phyloP scores from a whole-genome alignment of 1,140 invertebrate genomes.

The Sycophaga agraensis region DNA sequence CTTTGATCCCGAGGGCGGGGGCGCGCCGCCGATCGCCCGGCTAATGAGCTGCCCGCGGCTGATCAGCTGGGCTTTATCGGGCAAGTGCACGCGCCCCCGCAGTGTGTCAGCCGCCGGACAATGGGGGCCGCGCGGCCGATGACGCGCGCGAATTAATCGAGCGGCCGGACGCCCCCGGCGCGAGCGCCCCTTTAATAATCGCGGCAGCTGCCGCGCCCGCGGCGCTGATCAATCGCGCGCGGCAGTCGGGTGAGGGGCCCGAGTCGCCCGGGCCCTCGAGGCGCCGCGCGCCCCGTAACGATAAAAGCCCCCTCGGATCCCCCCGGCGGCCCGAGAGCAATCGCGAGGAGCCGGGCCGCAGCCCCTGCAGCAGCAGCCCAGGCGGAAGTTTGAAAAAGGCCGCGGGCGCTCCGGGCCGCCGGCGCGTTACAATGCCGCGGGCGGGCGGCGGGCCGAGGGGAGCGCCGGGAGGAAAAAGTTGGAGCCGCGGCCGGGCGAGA shows the following conservation, averaged over 20 bases:
- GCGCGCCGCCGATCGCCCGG: too few species aligned
- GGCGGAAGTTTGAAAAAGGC: background rate
- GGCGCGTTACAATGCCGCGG: too few species aligned
- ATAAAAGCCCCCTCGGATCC: too few species aligned
- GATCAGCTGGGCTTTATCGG: slow-evolving; percentile 23
- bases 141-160: slow-evolving; percentile 17
- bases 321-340: too few species aligned
- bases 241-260: background rate
- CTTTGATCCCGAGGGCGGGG: background rate
- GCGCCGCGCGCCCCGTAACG: background rate
- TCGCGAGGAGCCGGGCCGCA: background rate
- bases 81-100: background rate
- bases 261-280: background rate
- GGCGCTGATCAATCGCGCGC: background rate
- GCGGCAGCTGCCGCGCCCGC: background rate
- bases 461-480: background rate
- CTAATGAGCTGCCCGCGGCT: background rate
- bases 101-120: background rate
- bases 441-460: background rate
- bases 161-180: background rate
- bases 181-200: background rate
- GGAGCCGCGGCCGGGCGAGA: slow-evolving; percentile 9
- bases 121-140: background rate
- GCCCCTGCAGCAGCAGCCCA: background rate
- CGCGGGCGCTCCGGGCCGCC: background rate